phyloP scores from a whole-genome alignment of 1,140 invertebrate species.

The Sycophaga agraensis region DNA sequence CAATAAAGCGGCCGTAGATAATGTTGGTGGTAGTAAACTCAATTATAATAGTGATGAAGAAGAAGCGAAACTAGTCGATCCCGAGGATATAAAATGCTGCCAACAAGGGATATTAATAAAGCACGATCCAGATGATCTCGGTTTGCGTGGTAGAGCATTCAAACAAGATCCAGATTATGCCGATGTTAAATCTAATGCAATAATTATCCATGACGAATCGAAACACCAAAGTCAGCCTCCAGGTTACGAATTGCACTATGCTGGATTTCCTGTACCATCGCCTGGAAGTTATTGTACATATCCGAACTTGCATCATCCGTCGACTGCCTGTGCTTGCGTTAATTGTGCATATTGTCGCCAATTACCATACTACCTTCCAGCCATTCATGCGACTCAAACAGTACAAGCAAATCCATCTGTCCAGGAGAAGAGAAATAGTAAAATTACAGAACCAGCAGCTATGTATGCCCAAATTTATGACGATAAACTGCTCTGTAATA shows the following conservation, averaged over 20 bases:
- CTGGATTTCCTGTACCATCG: background rate
- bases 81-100: constrained; percentile 17
- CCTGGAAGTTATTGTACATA: constrained; percentile 10
- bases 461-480: constrained; percentile 43
- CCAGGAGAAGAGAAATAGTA: constrained; percentile 37
- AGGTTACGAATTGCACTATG: constrained; percentile 12
- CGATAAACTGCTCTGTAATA: constrained; percentile 40
- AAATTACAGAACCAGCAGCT: constrained; percentile 34
- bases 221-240: constrained; percentile 2
- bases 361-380: constrained; percentile 41
- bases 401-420: constrained; percentile 39
- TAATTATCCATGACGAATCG: constrained; percentile 1
- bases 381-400: constrained; percentile 37
- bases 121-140: constrained; percentile 15
- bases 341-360: constrained; percentile 47
- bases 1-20: constrained; percentile 52
- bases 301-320: constrained; percentile 18
- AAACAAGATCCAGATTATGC: constrained; percentile 16
- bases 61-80: background rate
- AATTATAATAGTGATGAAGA: constrained; percentile 39
- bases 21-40: constrained; percentile 20
- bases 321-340: constrained; percentile 43
- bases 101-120: constrained; percentile 12
- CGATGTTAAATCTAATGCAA: background rate
- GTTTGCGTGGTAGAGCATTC: background rate